Conservation (phyloP, 2,888 invertebrate genomes). For the Heteromyza rotundicornis region DNA sequence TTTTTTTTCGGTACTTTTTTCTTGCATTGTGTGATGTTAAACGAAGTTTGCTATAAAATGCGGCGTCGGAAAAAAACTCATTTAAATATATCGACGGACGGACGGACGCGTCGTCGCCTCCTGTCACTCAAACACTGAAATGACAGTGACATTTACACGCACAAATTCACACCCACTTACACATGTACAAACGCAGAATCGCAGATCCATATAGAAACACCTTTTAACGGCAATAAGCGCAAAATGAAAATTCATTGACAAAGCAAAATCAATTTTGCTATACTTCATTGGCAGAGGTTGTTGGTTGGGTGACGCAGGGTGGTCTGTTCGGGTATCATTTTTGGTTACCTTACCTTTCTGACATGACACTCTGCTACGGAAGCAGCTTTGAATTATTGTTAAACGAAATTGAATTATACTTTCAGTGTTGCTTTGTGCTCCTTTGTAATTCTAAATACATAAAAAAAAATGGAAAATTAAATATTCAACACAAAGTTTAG, state of each 20-base stretch:
- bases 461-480: too few relatives aligned
- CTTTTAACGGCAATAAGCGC: neutral
- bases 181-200: neutral
- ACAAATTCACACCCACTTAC: neutral
- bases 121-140: neutral
- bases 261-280: constrained; percentile 3
- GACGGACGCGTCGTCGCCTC: neutral
- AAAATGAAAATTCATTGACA: constrained; percentile 1
- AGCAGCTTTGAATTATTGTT: neutral
- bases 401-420: neutral
- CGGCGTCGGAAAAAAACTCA: neutral
- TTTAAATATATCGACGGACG: neutral
- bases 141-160: neutral
- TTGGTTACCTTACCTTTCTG: too few relatives aligned
- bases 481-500: too few relatives aligned
- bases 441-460: too few relatives aligned
- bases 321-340: too few relatives aligned
- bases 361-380: neutral
- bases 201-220: neutral
- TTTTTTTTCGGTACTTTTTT: neutral
- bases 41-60: neutral
- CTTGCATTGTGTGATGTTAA: neutral
- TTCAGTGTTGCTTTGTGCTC: neutral
- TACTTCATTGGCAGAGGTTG: neutral
- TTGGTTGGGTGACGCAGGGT: neutral